Conservation (phyloP, 2,888 invertebrate genomes). For the Entomobrya proxima region DNA sequence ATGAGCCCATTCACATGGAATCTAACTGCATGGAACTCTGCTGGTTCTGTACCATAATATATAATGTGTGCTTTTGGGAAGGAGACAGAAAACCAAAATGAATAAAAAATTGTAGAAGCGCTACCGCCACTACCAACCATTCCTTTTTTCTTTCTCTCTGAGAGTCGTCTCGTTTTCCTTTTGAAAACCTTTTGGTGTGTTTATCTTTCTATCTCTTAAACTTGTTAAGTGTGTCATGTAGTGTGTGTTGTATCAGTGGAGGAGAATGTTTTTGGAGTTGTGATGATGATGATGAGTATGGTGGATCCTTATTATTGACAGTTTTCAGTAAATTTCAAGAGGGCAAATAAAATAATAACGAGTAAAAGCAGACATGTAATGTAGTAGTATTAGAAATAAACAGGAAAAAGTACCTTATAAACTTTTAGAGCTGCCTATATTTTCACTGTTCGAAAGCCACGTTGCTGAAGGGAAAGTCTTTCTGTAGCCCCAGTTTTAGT, state of each 20-base stretch:
- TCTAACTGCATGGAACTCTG: no score
- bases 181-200: no score
- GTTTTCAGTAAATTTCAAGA: constrained; percentile 17
- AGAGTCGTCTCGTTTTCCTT: background rate
- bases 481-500: background rate
- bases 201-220: constrained; percentile 6
- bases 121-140: background rate
- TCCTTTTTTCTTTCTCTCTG: background rate
- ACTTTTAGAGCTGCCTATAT: background rate
- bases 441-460: background rate
- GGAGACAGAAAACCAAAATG: background rate
- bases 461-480: background rate
- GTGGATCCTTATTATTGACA: constrained; percentile 1
- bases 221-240: background rate
- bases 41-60: no score
- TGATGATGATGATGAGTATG: background rate
- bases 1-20: no score
- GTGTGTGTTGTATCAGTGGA: background rate
- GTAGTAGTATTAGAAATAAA: no score
- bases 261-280: no score
- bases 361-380: no score
- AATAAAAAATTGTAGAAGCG: background rate
- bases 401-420: background rate
- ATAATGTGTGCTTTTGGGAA: no score
- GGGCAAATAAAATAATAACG: constrained; percentile 7